Conservation (phyloP, 2,797 vertebrate genomes). For the Hippocampus kuda region DNA sequence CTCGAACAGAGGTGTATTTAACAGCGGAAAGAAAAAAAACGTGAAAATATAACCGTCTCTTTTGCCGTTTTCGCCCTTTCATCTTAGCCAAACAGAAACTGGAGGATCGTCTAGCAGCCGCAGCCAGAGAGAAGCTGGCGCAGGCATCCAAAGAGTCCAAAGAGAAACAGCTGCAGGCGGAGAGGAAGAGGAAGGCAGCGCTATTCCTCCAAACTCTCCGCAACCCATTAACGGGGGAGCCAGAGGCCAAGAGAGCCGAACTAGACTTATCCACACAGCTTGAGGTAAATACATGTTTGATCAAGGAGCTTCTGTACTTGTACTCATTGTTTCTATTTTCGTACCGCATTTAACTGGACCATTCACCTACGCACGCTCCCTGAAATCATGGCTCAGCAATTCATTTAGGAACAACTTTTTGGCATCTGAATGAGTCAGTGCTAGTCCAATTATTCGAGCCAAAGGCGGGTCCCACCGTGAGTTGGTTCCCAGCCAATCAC, state of each 20-base stretch:
- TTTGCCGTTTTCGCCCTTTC: conserved; percentile 19
- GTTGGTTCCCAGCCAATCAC: too few species aligned
- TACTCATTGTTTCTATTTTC: not conserved
- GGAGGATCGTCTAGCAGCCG: conserved; percentile 90
- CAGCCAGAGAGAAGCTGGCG: conserved; percentile 92
- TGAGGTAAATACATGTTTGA: conserved; percentile 63
- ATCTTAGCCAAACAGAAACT: conserved; percentile 88
- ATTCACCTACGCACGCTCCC: not conserved
- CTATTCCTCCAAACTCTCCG: conserved; percentile 89
- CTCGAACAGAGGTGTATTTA: not conserved
- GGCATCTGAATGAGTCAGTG: not conserved
- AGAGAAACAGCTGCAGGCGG: conserved; percentile 95
- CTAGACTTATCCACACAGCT: conserved; percentile 60
- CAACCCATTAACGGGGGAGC: conserved; percentile 68
- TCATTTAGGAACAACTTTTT: not conserved
- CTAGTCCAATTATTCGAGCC: too few species aligned
- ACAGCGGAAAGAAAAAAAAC: not conserved
- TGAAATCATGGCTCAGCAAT: not conserved
- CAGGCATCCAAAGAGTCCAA: conserved; percentile 97
- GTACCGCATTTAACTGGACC: not conserved
- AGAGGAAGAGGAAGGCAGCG: conserved; percentile 92
- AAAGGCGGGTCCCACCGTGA: too few species aligned
- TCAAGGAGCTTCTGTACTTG: conserved; percentile 5
- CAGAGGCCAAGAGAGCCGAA: conserved; percentile 72
- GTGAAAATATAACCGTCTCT: conserved; percentile 11